Conservation (phyloP, 2,797 vertebrate species). For the Alca torda region DNA sequence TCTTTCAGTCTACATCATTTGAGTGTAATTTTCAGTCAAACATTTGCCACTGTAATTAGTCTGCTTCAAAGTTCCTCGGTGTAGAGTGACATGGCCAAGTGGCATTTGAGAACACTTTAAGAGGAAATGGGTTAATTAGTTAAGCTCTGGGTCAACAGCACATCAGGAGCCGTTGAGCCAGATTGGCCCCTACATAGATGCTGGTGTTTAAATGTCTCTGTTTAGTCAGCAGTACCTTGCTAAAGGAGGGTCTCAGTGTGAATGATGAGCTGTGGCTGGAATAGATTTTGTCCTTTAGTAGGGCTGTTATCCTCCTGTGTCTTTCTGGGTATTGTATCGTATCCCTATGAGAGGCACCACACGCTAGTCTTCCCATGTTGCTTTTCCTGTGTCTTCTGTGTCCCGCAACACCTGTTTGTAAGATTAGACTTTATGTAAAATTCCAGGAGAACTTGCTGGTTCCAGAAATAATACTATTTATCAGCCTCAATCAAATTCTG, state of each 20-base stretch:
- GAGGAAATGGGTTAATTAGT: constrained; percentile 9
- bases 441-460: neutral
- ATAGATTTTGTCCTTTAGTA: neutral
- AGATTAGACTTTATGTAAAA: neutral
- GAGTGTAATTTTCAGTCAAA: constrained; percentile 20
- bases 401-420: neutral
- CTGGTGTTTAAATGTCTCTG: neutral
- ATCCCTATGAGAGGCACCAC: accelerated
- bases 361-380: neutral
- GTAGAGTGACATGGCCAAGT: neutral
- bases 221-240: neutral
- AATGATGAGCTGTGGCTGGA: neutral
- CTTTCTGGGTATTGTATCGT: neutral
- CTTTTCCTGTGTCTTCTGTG: neutral
- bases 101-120: constrained; percentile 27
- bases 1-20: neutral
- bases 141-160: constrained; percentile 43
- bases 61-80: neutral
- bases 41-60: neutral
- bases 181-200: neutral
- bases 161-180: neutral
- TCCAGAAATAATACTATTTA: neutral
- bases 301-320: neutral
- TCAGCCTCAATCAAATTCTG: neutral
- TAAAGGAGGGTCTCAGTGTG: neutral